A percentile compares a stretch with the other conserved stretches of the same genome.
phyloP scores from a whole-genome alignment of 1,140 invertebrate species.

The Drosophila bipectinata region DNA sequence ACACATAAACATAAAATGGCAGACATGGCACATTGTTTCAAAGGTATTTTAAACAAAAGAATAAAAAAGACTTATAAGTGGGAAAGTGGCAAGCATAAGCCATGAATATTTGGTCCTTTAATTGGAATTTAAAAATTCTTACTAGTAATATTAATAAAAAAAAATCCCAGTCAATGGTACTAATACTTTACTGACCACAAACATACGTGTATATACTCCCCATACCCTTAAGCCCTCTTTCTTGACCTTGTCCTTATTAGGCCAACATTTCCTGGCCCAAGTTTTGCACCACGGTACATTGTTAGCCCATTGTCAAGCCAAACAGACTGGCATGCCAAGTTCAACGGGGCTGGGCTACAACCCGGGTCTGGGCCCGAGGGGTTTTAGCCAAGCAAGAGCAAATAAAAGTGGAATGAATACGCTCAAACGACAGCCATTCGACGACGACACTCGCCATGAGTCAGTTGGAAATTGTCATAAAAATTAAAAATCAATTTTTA shows the following conservation, averaged over 20 bases:
- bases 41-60: not conserved
- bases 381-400: constrained; percentile 34
- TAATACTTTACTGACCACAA: not conserved
- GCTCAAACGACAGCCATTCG: constrained; percentile 22
- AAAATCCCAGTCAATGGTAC: too few relatives aligned
- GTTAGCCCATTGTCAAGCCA: constrained; percentile 56
- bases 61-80: not conserved
- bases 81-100: too few relatives aligned
- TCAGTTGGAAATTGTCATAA: constrained; percentile 81
- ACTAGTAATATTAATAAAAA: not conserved
- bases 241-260: constrained; percentile 25
- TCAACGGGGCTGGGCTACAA: constrained; percentile 24
- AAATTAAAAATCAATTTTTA: constrained; percentile 84
- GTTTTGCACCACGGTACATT: constrained; percentile 43
- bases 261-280: constrained; percentile 5
- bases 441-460: constrained; percentile 41
- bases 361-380: not conserved
- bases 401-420: constrained; percentile 47
- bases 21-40: constrained; percentile 57
- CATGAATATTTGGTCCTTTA: not conserved
- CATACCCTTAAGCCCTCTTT: not conserved
- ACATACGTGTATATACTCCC: not conserved
- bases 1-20: constrained; percentile 13
- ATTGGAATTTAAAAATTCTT: too few relatives aligned
- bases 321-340: constrained; percentile 70